A percentile compares a stretch with the other conserved stretches of the same genome.
Evolutionary conservation across 2,797 vertebrate species (phyloP).

Genomic region (Fringilla coelebs): DNA sequence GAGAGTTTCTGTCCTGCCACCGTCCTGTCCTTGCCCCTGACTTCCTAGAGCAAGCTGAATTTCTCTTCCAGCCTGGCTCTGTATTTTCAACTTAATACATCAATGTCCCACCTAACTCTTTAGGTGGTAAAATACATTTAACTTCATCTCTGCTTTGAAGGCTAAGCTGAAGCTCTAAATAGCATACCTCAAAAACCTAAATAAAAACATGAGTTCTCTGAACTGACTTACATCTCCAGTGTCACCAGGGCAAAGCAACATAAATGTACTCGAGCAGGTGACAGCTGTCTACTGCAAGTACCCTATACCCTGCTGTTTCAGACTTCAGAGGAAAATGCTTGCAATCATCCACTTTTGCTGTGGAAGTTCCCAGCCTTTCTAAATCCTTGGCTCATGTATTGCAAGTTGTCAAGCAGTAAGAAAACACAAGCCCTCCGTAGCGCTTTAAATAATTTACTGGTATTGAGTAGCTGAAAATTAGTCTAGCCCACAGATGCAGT

Average conservation of each 20-base stretch:
- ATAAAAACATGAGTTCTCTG: background rate
- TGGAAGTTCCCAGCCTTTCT: background rate
- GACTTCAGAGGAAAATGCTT: background rate
- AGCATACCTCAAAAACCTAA: background rate
- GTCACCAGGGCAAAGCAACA: background rate
- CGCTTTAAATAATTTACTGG: conserved; percentile 10
- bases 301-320: background rate
- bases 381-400: background rate
- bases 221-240: background rate
- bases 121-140: background rate
- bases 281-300: background rate
- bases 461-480: background rate
- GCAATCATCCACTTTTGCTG: background rate
- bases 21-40: background rate
- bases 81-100: background rate
- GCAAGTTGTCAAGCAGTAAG: background rate
- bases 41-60: background rate
- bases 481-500: background rate
- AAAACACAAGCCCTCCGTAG: background rate
- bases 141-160: background rate
- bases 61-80: background rate
- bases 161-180: background rate
- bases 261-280: background rate
- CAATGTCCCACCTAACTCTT: background rate
- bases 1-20: background rate